A percentile compares a stretch with the other conserved stretches of the same genome.
phyloP scores from a whole-genome alignment of 2,797 vertebrate species.

The Hydrocynus forskahlii region DNA sequence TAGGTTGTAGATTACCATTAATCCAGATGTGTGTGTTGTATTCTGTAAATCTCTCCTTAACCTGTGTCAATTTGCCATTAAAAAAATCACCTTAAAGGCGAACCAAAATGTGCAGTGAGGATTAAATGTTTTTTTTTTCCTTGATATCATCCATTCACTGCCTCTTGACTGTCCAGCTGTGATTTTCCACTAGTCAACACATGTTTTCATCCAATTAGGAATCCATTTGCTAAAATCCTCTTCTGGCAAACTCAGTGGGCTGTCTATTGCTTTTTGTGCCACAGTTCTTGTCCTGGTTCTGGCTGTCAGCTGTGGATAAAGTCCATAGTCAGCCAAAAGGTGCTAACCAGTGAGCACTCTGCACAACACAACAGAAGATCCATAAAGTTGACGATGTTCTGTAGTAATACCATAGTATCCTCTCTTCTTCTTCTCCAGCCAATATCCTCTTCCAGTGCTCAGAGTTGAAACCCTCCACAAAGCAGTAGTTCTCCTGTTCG shows the following conservation, averaged over 20 bases:
- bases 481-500: conserved; percentile 8
- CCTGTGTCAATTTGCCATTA: background rate
- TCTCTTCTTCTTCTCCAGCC: background rate
- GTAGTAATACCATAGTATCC: background rate
- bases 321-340: background rate
- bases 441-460: background rate
- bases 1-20: background rate
- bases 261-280: background rate
- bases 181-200: background rate
- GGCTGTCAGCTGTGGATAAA: conserved; percentile 3
- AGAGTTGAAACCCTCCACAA: background rate
- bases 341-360: background rate
- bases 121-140: background rate
- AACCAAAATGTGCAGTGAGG: background rate
- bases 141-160: background rate
- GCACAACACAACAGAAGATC: background rate
- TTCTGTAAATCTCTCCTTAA: background rate
- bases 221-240: background rate
- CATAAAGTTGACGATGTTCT: background rate
- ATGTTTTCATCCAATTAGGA: background rate
- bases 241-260: conserved; percentile 4
- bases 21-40: background rate
- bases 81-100: background rate
- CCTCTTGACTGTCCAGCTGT: background rate
- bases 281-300: background rate